Conservation (phyloP, 2,888 invertebrate species). For the Gymnocheta viridis region DNA sequence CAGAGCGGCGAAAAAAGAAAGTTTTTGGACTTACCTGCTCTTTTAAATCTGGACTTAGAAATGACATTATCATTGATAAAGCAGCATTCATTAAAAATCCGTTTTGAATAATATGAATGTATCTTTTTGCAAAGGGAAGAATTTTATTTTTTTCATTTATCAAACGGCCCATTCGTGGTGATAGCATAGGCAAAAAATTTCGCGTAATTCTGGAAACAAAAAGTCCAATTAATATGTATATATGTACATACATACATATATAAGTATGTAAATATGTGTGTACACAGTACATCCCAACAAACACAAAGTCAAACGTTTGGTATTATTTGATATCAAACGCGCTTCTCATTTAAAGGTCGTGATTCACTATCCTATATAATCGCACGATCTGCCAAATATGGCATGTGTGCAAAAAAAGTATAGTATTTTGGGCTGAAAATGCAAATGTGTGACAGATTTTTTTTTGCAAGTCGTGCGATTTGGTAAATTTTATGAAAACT, state of each 20-base stretch:
- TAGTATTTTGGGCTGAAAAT: too few relatives aligned
- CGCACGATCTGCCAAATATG: too few relatives aligned
- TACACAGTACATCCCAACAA: neutral
- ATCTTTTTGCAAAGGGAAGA: slow-evolving; percentile 77
- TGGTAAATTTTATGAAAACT: too few relatives aligned
- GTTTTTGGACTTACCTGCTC: slow-evolving; percentile 74
- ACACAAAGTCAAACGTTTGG: too few relatives aligned
- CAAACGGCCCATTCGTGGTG: slow-evolving; percentile 76
- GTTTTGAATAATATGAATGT: slow-evolving; percentile 78
- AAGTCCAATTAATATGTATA: neutral
- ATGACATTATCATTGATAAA: slow-evolving; percentile 77
- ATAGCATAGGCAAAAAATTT: slow-evolving; percentile 76
- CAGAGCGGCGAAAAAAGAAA: too few relatives aligned
- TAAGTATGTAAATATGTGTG: neutral
- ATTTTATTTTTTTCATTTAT: slow-evolving; percentile 78
- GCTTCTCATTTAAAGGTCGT: too few relatives aligned
- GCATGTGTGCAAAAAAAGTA: too few relatives aligned
- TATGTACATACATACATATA: neutral
- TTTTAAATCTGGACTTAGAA: slow-evolving; percentile 78
- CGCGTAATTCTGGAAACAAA: slow-evolving; percentile 74
- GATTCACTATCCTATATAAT: too few relatives aligned
- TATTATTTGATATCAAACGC: too few relatives aligned
- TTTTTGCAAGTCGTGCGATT: too few relatives aligned
- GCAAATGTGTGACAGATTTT: too few relatives aligned
- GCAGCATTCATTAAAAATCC: slow-evolving; percentile 78